Evolutionary conservation across 2,113 vertebrate genomes (phyloP).

Genomic region (Crotalus helleri): DNA sequence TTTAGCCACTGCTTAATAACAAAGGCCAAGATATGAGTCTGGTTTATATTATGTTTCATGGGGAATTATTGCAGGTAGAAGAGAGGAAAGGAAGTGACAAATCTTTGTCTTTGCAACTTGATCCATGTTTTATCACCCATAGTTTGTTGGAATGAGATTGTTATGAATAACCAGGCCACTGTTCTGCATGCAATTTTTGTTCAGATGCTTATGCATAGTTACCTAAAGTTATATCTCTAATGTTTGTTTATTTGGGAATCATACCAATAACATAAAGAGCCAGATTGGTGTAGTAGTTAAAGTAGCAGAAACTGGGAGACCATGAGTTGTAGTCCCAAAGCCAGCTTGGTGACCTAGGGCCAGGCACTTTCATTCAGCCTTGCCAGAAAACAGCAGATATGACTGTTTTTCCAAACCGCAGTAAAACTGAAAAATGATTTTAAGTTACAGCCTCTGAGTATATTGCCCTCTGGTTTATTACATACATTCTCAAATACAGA

Average conservation of each 20-base stretch:
- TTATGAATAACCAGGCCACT: background rate
- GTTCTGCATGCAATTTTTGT: background rate
- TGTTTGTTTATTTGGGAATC: background rate
- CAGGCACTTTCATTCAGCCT: background rate
- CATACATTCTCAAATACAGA: background rate
- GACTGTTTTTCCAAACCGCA: too few relatives aligned
- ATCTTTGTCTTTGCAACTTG: background rate
- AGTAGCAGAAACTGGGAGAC: background rate
- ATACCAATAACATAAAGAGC: background rate
- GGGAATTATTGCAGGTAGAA: background rate
- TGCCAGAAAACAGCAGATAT: background rate
- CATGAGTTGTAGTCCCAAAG: background rate
- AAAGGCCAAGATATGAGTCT: background rate
- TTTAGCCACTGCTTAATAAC: background rate
- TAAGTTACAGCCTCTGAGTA: background rate
- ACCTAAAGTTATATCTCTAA: background rate
- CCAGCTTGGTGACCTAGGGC: background rate
- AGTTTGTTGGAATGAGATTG: background rate
- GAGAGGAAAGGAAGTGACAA: background rate
- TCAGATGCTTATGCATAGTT: background rate
- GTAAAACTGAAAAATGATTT: background rate
- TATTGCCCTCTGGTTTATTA: background rate
- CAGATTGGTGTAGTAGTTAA: background rate
- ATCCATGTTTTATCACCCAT: background rate
- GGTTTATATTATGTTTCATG: background rate